phyloP scores from a whole-genome alignment of 1,140 invertebrate genomes.

The Drosophila ambigua region DNA sequence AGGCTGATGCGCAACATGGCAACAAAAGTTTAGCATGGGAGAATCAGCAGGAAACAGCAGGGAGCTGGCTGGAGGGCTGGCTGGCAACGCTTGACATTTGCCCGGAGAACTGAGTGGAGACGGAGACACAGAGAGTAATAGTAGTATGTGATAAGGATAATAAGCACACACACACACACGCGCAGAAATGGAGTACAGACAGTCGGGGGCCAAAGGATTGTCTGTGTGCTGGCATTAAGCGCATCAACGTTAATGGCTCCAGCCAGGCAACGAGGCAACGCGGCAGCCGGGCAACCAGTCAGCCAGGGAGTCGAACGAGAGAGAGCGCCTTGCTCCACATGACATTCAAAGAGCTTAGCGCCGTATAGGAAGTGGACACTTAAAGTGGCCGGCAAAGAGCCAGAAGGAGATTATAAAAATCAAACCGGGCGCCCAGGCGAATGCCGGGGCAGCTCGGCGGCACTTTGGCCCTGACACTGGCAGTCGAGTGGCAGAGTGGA shows the following conservation, averaged over 20 bases:
- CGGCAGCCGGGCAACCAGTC: no score
- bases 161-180: slow-evolving; percentile 49
- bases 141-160: slow-evolving; percentile 41
- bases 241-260: slow-evolving; percentile 45
- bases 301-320: background rate
- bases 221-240: slow-evolving; percentile 40
- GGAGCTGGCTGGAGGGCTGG: background rate
- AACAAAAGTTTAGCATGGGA: slow-evolving; percentile 34
- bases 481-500: no score
- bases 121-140: no score
- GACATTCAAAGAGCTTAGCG: no score
- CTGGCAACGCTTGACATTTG: slow-evolving; percentile 26
- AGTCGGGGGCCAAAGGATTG: slow-evolving; percentile 20
- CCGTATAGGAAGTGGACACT: no score
- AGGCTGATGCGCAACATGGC: slow-evolving; percentile 9
- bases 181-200: slow-evolving; percentile 33
- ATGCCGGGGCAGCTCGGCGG: no score
- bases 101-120: background rate
- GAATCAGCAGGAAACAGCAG: background rate
- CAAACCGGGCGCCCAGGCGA: no score
- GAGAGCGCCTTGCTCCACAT: slow-evolving; percentile 1
- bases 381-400: no score
- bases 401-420: no score
- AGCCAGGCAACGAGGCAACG: background rate
- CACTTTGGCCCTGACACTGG: no score